phyloP scores from a whole-genome alignment of 2,797 vertebrate species.

The Sylvilagus floridanus region DNA sequence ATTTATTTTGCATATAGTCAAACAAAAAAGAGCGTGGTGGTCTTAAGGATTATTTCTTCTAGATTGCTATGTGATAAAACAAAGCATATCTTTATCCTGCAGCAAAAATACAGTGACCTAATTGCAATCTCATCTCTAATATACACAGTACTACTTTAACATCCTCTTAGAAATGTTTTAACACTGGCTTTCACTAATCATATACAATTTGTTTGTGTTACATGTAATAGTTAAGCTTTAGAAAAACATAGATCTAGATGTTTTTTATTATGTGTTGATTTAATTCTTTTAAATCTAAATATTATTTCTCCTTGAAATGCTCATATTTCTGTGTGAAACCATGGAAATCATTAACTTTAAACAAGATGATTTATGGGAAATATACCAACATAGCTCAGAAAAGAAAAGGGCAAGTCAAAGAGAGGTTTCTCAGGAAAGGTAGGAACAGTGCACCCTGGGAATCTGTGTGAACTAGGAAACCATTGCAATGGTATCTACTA shows the following conservation, averaged over 20 bases:
- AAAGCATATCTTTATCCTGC: not conserved
- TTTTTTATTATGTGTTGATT: constrained; percentile 27
- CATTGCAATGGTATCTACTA: not conserved
- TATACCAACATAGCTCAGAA: not conserved
- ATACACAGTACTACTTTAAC: not conserved
- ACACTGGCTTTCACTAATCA: not conserved
- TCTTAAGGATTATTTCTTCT: constrained; percentile 22
- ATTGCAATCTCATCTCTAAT: not conserved
- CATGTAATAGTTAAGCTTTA: not conserved
- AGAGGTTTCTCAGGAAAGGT: not conserved
- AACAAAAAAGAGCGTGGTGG: not conserved
- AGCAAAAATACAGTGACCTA: not conserved
- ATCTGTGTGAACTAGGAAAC: not conserved
- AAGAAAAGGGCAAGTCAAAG: not conserved
- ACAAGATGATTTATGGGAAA: constrained; percentile 15
- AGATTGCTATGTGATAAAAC: not conserved
- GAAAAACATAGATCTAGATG: not conserved
- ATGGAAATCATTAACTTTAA: not conserved
- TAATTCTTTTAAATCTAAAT: not conserved
- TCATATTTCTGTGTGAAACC: not conserved
- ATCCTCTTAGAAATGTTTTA: not conserved
- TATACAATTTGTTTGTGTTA: not conserved
- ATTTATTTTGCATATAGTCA: not conserved
- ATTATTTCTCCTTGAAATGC: not conserved
- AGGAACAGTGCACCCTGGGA: not conserved